Evolutionary conservation across 2,888 invertebrate species (phyloP).

Genomic region (Agonopterix subpropinquella): DNA sequence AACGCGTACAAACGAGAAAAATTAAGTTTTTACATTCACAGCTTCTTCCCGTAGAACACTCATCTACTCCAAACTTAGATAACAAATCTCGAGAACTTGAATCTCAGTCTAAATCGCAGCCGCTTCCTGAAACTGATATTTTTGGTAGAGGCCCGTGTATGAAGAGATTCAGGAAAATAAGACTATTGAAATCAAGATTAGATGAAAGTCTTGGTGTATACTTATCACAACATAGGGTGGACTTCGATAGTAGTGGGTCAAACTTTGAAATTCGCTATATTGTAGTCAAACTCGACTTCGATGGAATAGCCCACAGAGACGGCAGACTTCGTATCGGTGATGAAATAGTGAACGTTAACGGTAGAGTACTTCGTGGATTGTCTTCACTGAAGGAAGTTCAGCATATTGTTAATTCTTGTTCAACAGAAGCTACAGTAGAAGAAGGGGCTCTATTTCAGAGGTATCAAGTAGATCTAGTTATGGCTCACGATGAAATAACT

Average conservation of each 20-base stretch:
- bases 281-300: slow-evolving; percentile 78
- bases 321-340: slow-evolving; percentile 89
- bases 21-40: slow-evolving; percentile 68
- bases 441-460: slow-evolving; percentile 54
- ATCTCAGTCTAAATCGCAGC: slow-evolving; percentile 39
- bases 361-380: slow-evolving; percentile 84
- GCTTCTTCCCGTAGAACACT: slow-evolving; percentile 47
- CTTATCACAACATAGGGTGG: slow-evolving; percentile 79
- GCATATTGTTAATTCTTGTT: slow-evolving; percentile 72
- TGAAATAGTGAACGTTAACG: slow-evolving; percentile 93
- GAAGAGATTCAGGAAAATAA: slow-evolving; percentile 78
- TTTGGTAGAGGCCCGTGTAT: slow-evolving; percentile 76
- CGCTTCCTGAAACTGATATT: slow-evolving; percentile 49
- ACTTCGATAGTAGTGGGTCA: slow-evolving; percentile 64
- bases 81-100: slow-evolving; percentile 39
- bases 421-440: slow-evolving; percentile 58
- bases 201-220: slow-evolving; percentile 83
- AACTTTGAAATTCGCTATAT: slow-evolving; percentile 78
- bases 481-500: slow-evolving; percentile 79
- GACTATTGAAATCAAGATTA: slow-evolving; percentile 78
- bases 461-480: slow-evolving; percentile 77
- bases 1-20: slow-evolving; percentile 68
- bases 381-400: slow-evolving; percentile 80
- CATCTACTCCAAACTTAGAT: slow-evolving; percentile 43
- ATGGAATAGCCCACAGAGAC: slow-evolving; percentile 84